Conservation (phyloP, 2,797 vertebrate genomes). For the Danio aesculapii region DNA sequence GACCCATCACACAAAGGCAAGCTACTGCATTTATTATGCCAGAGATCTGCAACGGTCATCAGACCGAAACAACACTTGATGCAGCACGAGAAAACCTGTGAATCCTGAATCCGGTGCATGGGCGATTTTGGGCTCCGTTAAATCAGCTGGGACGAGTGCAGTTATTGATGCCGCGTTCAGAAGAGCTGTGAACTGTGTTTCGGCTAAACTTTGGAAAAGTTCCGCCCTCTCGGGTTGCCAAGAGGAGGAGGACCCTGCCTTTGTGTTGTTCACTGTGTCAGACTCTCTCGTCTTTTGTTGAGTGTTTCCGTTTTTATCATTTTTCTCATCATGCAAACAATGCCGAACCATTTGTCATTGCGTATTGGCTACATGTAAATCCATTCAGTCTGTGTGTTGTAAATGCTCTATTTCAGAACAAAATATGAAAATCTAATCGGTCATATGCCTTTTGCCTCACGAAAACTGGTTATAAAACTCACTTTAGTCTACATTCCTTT, state of each 20-base stretch:
- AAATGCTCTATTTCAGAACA: too few relatives aligned
- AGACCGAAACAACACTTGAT: conserved; percentile 3
- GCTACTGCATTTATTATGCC: not conserved
- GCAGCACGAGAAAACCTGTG: conserved; percentile 4
- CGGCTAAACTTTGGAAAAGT: conserved; percentile 70
- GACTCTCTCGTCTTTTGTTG: not conserved
- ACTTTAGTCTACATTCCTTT: not conserved
- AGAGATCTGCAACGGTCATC: conserved; percentile 23
- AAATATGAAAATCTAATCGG: too few relatives aligned
- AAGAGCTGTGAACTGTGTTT: conserved; percentile 70
- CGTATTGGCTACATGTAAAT: not conserved
- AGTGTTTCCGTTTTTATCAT: not conserved
- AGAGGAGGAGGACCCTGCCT: conserved; percentile 73
- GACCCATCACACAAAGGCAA: conserved; percentile 47
- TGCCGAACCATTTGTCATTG: too few relatives aligned
- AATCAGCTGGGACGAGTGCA: conserved; percentile 4
- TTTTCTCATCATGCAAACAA: not conserved
- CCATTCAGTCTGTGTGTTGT: too few relatives aligned
- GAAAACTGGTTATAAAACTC: not conserved
- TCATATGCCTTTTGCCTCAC: too few relatives aligned
- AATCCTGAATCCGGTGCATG: conserved; percentile 7
- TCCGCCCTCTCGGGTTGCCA: conserved; percentile 75
- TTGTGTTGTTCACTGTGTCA: conserved; percentile 1
- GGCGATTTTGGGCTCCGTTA: conserved; percentile 19
- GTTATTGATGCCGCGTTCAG: conserved; percentile 60